Conservation (phyloP, 2,113 vertebrate species). For the Amphiprion ocellaris region DNA sequence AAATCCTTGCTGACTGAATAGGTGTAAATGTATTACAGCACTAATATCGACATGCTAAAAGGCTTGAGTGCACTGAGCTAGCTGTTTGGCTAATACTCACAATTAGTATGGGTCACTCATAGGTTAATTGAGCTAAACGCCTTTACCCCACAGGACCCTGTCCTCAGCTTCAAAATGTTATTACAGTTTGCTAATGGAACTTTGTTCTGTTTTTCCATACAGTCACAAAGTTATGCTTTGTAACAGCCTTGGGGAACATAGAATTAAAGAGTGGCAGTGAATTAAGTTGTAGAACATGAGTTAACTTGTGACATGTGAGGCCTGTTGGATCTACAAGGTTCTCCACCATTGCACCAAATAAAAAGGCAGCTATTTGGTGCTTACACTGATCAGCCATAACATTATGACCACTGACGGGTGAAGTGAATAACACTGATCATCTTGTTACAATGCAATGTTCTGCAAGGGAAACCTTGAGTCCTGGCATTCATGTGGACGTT, state of each 20-base stretch:
- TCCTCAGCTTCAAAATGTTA: conserved; percentile 17
- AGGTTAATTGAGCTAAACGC: conserved; percentile 29
- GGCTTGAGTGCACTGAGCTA: neutral
- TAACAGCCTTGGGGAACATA: neutral
- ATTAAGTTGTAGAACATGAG: neutral
- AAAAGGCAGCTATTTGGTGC: neutral
- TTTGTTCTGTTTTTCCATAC: conserved; percentile 1
- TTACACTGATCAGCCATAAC: neutral
- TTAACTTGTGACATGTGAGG: neutral
- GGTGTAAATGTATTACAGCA: neutral
- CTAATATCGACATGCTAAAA: neutral
- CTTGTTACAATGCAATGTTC: no score
- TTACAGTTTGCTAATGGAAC: conserved; percentile 23
- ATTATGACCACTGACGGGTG: no score
- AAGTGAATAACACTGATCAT: neutral
- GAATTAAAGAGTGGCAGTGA: neutral
- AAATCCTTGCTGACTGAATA: neutral
- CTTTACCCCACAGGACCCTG: conserved; percentile 24
- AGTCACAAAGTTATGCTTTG: neutral
- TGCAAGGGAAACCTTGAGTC: no score
- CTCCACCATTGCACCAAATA: neutral
- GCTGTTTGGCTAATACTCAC: neutral
- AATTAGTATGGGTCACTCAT: conserved; percentile 22
- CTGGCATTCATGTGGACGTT: no score
- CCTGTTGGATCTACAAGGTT: neutral